Evolutionary conservation across 1,140 invertebrate genomes (phyloP), one percentile per base, ranked within the genome.

Genomic region (Drosophila setifemur): DNA sequence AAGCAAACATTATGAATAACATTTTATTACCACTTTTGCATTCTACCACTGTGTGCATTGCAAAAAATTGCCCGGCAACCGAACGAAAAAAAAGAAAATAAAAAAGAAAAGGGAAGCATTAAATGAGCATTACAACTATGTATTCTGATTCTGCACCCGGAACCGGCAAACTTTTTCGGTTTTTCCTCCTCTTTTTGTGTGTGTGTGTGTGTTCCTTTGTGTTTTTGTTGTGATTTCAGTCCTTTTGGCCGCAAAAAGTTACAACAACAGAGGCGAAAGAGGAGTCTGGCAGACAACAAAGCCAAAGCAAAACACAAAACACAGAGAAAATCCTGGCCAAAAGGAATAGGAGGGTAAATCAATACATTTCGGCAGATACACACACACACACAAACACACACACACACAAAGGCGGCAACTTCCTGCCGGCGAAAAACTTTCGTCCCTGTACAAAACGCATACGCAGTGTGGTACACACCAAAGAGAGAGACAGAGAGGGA

Each of bases 321-420:
- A 37, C 48, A 77, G 64, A 64, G 75, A 67, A 74, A 78, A 73
- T 63, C 40, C 35, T 60, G 49, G 67, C 54, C 52, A 72, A 54
- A 44, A 76, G 68, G 77, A 55, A 76, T 69, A 63, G 44, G 40
- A 73, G 77, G n/a, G n/a, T 83, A 82, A 82, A 82, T 82, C 77
- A 45, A 82, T 83, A 82, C 45, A 82, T 83, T 82, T 82, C 55
- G 77, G 77, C 67, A 81, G 77, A 82, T 81, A 81, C 75, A 77
- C 45, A 76, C 61, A 77, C 63, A 52, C 33, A 58, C 11, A 63
- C n/a, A 48, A 29, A 52, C 29, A 19, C 9, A 47, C 21, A 26
- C 26, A 37, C 26, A 49, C 5, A 29, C 26, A 42, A 26, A 50
- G 35, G 47, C 14, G 66, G 26, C 44, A 44, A 70, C 50, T 73